Percentiles rank a stretch among this genome's conserved stretches.
phyloP scores from a whole-genome alignment of 2,113 vertebrate genomes.

The Sturnus vulgaris region DNA sequence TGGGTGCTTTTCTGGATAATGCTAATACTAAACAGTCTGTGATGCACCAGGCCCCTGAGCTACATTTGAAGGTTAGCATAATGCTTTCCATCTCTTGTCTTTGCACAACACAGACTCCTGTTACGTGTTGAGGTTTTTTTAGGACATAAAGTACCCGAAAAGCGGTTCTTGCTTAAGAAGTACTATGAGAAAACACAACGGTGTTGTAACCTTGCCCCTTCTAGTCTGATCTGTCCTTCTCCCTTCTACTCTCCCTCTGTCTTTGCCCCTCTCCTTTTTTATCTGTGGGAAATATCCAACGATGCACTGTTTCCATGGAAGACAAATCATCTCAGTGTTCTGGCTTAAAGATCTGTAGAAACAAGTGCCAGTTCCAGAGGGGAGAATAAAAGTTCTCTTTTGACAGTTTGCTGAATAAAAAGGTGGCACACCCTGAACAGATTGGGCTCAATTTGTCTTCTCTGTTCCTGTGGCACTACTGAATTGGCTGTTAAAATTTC shows the following conservation, averaged over 20 bases:
- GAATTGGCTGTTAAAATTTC: neutral
- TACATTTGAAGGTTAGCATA: slow-evolving; percentile 12
- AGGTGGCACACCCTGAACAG: neutral
- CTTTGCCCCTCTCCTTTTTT: neutral
- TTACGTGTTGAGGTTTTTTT: neutral
- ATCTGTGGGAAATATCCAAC: neutral
- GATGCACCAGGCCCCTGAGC: slow-evolving; percentile 12
- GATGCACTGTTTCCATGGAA: neutral
- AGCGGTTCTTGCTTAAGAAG: neutral
- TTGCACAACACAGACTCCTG: neutral
- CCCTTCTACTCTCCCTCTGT: neutral
- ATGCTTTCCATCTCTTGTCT: slow-evolving; percentile 29
- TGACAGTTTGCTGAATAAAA: neutral
- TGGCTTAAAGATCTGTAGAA: neutral
- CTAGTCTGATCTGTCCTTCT: neutral
- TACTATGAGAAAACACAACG: accelerated
- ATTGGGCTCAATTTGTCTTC: neutral
- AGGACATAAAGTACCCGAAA: neutral
- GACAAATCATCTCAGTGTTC: neutral
- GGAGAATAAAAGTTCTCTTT: neutral
- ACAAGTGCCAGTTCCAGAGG: neutral
- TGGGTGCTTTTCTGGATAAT: neutral
- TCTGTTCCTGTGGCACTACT: neutral
- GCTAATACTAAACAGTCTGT: slow-evolving; percentile 27
- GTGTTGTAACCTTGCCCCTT: neutral